Evolutionary conservation across 2,888 invertebrate genomes (phyloP).

Genomic region (Crioceris asparagi): DNA sequence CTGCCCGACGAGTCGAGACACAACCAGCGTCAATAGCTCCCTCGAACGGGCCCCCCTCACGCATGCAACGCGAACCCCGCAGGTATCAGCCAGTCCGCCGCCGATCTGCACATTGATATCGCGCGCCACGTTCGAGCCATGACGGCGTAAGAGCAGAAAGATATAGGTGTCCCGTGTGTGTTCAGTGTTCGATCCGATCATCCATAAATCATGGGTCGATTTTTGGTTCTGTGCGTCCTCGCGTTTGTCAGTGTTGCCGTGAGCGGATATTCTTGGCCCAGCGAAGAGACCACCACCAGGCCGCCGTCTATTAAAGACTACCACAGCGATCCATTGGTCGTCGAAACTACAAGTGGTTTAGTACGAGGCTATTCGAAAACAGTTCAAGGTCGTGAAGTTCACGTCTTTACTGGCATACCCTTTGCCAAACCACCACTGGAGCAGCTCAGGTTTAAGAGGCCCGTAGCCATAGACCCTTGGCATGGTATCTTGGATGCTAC

Average conservation of each 20-base stretch:
- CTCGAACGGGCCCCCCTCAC: too few species aligned
- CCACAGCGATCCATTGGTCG: constrained; percentile 61
- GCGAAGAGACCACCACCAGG: constrained; percentile 35
- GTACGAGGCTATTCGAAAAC: constrained; percentile 71
- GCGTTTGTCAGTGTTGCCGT: constrained; percentile 21
- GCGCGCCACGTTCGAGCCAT: constrained; percentile 7
- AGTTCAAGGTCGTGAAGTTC: constrained; percentile 75
- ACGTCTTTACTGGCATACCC: constrained; percentile 81
- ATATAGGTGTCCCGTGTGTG: too few species aligned
- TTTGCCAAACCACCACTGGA: constrained; percentile 86
- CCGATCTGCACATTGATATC: neutral
- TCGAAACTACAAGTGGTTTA: constrained; percentile 72
- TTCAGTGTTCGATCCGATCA: too few species aligned
- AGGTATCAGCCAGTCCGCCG: too few species aligned
- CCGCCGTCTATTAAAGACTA: constrained; percentile 34
- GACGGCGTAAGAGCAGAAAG: constrained; percentile 2
- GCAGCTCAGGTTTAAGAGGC: constrained; percentile 73
- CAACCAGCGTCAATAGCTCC: too few species aligned
- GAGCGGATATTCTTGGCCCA: constrained; percentile 36
- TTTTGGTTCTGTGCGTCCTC: constrained; percentile 17
- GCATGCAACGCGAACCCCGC: constrained; percentile 5
- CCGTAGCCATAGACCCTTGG: constrained; percentile 80
- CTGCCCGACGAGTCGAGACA: constrained; percentile 15
- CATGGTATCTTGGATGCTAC: constrained; percentile 75
- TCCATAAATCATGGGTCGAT: constrained; percentile 19